Percentiles rank a stretch among this genome's conserved stretches.
Conservation (phyloP, 2,888 invertebrate genomes). For the Lasioglossum morio region DNA sequence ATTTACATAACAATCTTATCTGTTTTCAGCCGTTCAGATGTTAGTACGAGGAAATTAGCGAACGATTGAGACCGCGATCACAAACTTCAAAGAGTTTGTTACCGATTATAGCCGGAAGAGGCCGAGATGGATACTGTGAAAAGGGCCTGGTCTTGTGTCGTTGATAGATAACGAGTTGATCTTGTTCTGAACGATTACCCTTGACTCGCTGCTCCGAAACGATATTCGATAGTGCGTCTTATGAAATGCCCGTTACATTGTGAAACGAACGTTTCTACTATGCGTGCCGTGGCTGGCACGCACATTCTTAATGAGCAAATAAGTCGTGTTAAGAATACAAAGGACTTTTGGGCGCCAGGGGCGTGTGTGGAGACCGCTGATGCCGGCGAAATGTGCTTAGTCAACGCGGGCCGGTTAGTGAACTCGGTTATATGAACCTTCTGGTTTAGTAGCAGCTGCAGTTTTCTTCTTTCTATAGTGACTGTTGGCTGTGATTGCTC, state of each 20-base stretch:
- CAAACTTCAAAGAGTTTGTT: background rate
- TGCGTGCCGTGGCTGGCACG: background rate
- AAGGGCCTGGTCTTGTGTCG: constrained; percentile 16
- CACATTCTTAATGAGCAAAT: constrained; percentile 9
- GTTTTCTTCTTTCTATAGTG: background rate
- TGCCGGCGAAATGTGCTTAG: constrained; percentile 11
- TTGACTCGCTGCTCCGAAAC: constrained; percentile 50
- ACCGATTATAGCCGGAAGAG: background rate
- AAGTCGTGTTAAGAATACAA: constrained; percentile 2
- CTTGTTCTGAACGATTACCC: constrained; percentile 30
- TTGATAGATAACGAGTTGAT: constrained; percentile 25
- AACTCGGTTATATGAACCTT: background rate
- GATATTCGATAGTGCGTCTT: constrained; percentile 53
- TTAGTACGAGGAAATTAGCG: constrained; percentile 65
- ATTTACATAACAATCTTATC: constrained; percentile 74
- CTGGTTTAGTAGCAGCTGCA: background rate
- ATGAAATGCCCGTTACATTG: constrained; percentile 44
- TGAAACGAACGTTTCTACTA: constrained; percentile 32
- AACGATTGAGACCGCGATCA: constrained; percentile 59
- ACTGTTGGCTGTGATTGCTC: background rate
- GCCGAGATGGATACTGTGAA: background rate
- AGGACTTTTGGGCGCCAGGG: constrained; percentile 1
- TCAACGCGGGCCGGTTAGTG: constrained; percentile 2
- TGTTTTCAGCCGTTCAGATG: constrained; percentile 41
- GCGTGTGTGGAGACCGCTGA: background rate